Base-by-base conservation (phyloP, 2,113 vertebrate genomes). In the Saiga tatarica region DNA sequence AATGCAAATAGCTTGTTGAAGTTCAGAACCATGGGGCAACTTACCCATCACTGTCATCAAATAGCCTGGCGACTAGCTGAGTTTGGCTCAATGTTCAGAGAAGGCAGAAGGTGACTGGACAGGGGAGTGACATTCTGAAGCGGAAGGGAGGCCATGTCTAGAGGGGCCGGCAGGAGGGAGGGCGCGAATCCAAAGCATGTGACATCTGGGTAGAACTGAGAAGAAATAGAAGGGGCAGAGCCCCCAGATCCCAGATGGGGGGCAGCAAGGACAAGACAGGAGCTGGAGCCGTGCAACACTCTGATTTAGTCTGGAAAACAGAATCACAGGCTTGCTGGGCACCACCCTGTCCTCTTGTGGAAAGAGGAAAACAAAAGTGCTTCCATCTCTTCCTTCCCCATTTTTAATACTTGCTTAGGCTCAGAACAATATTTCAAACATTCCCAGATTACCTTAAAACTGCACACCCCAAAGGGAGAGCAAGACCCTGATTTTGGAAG, bases 131-230 rank as follows among this genome's bases (percentile, higher is more conserved):
- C 47, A 21, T 42, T 90, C 26, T 50, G 47, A 74, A 55, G 25
- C 8, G 57, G 36, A 19, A 62, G 21, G 71, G 36, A 78, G 30
- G 74, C 28, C 23, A 55, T 30, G 36, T 30, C 28, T 59, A 6
- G 52, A 19, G 30, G 6, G 36, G 21, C 11, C 0, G 0, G 67
- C 0, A 0, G 36, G 36, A 42, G 21, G 36, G 71, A 42, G 21
- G 21, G 17, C 11, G 47, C 1, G 10, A 21, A 45, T 52, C 39
- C 30, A 76, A 52, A 95, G 26, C 50, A 33, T 2, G 12, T 89
- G 33, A 71, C 84, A 26, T 30, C 55, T 14, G 23, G 15, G 45
- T 9, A 85, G 15, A 91, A 76, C 21, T 28, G 19, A 92, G n/a
- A 62, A 74, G 64, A 87, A 62, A 62, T 15, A 11, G 52, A 14